Evolutionary conservation across 2,888 invertebrate species (phyloP), one percentile per base, ranked within the genome.

Genomic region (Torymus tubicola): DNA sequence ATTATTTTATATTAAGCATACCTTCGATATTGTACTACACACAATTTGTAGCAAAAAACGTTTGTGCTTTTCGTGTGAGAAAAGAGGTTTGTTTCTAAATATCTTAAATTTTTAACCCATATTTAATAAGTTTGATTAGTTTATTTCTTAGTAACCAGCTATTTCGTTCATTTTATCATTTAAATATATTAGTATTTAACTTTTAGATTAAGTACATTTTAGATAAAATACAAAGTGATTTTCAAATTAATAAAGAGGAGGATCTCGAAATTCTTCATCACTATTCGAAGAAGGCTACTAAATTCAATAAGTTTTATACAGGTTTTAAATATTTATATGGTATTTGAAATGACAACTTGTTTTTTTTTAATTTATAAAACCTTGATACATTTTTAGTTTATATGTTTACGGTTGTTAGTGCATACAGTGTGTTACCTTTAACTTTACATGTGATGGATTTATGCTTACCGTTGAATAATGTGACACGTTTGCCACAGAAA

Each of bases 221-320:
- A 16, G 78, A 81, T 16, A 78, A 65, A 53, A 75, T 81, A 12
- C 69, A 78, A 42, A 8, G 16, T n/a, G 76, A 78, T 58, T 81
- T 79, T 55, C n/a, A 57, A 21, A 0, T 2, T 4, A n/a, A 53
- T 52, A 55, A 78, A 60, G 52, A 14, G 52, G 69, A 81, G 13
- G 63, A 79, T 50, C 68, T 81, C 12, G 52, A 75, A 42, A 21
- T 79, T 63, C 67, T 81, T 18, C 31, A 69, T 16, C 16, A 55
- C 11, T 79, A 76, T 50, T 75, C 75, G 0, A 18, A 10, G 0
- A 52, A n/a, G 52, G 75, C 81, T n/a, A 14, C 72, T 18, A 63
- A 72, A 63, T 57, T 81, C 11, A 79, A 79, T 16, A 58, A n/a
- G 2, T 57, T 72, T 55, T 81, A 81, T 24, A 71, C 61, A 18